Percentiles rank a stretch among this genome's conserved stretches.
phyloP scores from a whole-genome alignment of 2,888 invertebrate species.

The Spisula solida region DNA sequence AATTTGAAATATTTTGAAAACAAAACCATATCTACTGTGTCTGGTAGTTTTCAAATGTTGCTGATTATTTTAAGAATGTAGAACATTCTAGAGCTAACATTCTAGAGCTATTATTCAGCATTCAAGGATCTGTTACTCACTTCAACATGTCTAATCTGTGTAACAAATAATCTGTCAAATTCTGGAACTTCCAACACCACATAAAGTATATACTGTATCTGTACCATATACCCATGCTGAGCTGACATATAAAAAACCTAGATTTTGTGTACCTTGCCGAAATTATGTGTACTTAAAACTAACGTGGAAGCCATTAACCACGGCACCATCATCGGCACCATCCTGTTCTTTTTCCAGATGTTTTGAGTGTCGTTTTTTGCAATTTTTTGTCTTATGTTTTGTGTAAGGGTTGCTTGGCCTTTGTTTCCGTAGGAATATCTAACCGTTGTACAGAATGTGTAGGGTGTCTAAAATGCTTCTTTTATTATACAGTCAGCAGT shows the following conservation, averaged over 20 bases:
- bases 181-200: background rate
- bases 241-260: background rate
- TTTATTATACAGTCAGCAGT: background rate
- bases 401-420: too few species aligned
- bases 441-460: background rate
- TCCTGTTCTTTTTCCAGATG: too few species aligned
- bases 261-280: background rate
- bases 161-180: conserved; percentile 6
- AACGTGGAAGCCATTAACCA: too few species aligned
- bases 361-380: too few species aligned
- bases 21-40: background rate
- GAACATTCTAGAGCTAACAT: conserved; percentile 19
- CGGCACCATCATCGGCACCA: too few species aligned
- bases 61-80: background rate
- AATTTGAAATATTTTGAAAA: conserved; percentile 11
- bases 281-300: too few species aligned
- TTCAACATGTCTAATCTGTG: conserved; percentile 25
- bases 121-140: background rate
- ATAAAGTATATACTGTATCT: background rate
- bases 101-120: background rate
- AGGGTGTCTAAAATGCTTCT: background rate
- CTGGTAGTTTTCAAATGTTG: conserved; percentile 9
- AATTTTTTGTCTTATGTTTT: too few species aligned
- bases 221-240: background rate
- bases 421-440: background rate